A percentile compares a stretch with the other conserved stretches of the same genome.
phyloP scores from a whole-genome alignment of 2,888 invertebrate species.

The Allacma fusca region DNA sequence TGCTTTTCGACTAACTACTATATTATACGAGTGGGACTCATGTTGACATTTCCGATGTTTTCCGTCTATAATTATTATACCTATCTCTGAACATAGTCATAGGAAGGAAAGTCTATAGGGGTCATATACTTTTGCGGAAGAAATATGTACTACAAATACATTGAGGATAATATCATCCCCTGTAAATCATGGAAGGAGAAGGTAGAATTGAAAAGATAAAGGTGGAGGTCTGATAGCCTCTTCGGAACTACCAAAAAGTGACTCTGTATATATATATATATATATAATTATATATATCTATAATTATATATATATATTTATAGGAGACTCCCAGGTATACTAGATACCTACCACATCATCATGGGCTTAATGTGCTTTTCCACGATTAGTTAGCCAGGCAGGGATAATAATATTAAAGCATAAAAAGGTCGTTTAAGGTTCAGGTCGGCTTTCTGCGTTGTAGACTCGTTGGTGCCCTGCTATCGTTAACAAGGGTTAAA shows the following conservation, averaged over 20 bases:
- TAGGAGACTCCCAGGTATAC: too few relatives aligned
- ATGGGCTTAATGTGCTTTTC: too few relatives aligned
- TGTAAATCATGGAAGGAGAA: conserved; percentile 1
- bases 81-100: neutral
- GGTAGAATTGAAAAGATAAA: neutral
- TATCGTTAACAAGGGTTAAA: conserved; percentile 21
- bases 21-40: neutral
- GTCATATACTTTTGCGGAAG: neutral
- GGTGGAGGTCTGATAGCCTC: neutral
- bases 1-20: too few relatives aligned
- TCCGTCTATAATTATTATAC: neutral
- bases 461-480: conserved; percentile 44
- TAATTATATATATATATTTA: too few relatives aligned
- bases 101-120: neutral
- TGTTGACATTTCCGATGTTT: conserved; percentile 6
- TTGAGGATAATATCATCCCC: neutral
- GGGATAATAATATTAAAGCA: conserved; percentile 16
- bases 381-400: neutral
- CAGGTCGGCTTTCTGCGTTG: conserved; percentile 46
- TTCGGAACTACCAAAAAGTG: too few relatives aligned
- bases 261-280: too few relatives aligned
- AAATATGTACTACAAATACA: neutral
- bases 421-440: conserved; percentile 42
- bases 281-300: too few relatives aligned
- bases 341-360: too few relatives aligned